Base-by-base conservation (phyloP, 2,113 vertebrate species). In the Trichomycterus rosablanca region DNA sequence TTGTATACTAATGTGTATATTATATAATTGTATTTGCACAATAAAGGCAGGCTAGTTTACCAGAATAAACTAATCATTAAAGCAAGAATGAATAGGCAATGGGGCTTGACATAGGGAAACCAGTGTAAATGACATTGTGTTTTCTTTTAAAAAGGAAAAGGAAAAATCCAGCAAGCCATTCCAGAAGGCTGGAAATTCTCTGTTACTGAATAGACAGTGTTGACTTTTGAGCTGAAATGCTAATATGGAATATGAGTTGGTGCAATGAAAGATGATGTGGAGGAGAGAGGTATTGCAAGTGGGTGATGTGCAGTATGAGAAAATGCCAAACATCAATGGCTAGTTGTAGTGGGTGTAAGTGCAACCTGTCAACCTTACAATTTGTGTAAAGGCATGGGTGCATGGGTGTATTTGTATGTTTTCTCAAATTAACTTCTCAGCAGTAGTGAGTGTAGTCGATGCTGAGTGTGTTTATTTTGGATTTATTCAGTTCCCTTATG, bases 381-480 rank as follows among this genome's bases (percentile, higher is more conserved):
- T 20, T 11, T 32, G 26, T 57, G 24, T 20, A 32, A 44, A 42
- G 16, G 65, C 23, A 42, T 66, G 34, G 57, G 26, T 51, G n/a
- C 24, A 30, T 51, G 18, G 32, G 37, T 53, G 59, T 62, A 44
- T 63, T 59, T 20, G 37, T n/a, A n/a, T n/a, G n/a, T n/a, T n/a
- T n/a, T n/a, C n/a, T n/a, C n/a, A n/a, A n/a, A n/a, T n/a, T n/a
- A n/a, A n/a, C n/a, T n/a, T n/a, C n/a, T n/a, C n/a, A n/a, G n/a
- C n/a, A n/a, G n/a, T 59, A 61, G 44, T 24, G 39, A 30, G 23
- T 18, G 28, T 49, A 28, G n/a, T 16, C 14, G 16, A 2, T 48
- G 24, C 6, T 18, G 19, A 37, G 28, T 70, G 57, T 67, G 62
- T 52, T 43, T 66, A 28, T 59, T 70, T 52, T 45, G 32, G 12